phyloP scores from a whole-genome alignment of 2,888 invertebrate species.

The Chaetogeoica ovagalla region DNA sequence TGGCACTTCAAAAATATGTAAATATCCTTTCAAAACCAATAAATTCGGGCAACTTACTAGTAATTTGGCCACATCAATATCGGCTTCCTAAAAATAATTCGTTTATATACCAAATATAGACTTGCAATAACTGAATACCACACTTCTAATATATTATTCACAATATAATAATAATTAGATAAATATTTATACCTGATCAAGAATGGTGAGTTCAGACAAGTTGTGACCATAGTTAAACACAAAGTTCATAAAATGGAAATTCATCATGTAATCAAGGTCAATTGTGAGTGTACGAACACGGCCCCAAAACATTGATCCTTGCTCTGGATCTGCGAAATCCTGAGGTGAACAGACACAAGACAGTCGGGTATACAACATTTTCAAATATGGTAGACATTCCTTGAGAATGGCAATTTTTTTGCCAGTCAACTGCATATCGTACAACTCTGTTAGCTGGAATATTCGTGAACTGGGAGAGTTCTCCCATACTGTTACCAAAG shows the following conservation, averaged over 20 bases:
- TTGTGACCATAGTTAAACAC: conserved; percentile 32
- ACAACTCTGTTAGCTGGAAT: conserved; percentile 57
- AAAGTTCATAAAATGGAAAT: conserved; percentile 44
- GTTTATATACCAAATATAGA: no score
- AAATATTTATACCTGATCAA: conserved; percentile 28
- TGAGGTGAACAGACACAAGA: conserved; percentile 40
- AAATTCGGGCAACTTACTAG: conserved; percentile 40
- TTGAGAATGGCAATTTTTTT: conserved; percentile 56
- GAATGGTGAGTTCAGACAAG: conserved; percentile 36
- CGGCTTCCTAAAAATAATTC: conserved; percentile 32
- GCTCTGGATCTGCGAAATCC: conserved; percentile 38
- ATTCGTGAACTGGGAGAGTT: conserved; percentile 53
- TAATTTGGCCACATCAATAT: conserved; percentile 35
- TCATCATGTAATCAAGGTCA: conserved; percentile 48
- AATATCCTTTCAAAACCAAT: conserved; percentile 28
- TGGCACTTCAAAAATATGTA: conserved; percentile 42
- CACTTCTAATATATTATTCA: background rate
- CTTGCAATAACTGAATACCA: background rate
- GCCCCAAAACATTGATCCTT: conserved; percentile 44
- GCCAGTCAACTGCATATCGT: conserved; percentile 58
- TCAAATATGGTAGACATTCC: conserved; percentile 56
- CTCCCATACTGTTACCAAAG: conserved; percentile 56
- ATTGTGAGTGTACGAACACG: conserved; percentile 41
- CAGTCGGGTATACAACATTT: conserved; percentile 37
- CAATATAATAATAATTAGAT: no score